Evolutionary conservation across 2,888 invertebrate genomes (phyloP).

Genomic region (Spicauda simplicius): DNA sequence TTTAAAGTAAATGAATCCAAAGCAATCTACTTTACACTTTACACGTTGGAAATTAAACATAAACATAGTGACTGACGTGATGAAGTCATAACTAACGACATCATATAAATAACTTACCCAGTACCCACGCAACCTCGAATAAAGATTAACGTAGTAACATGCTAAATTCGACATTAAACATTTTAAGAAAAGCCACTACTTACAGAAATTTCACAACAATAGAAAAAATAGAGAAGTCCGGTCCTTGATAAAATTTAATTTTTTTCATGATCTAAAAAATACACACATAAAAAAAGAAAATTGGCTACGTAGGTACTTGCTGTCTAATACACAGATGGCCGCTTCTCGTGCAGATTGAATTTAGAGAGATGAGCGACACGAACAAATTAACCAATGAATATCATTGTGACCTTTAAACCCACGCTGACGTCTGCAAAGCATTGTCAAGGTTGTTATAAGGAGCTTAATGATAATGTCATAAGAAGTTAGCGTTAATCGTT

Average conservation of each 20-base stretch:
- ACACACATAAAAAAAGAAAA: too few relatives aligned
- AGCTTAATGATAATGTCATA: constrained; percentile 36
- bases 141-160: constrained; percentile 60
- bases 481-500: constrained; percentile 33
- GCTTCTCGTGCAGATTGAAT: constrained; percentile 48
- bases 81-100: constrained; percentile 76
- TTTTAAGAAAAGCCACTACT: not conserved
- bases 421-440: constrained; percentile 60
- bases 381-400: constrained; percentile 57
- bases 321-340: constrained; percentile 48
- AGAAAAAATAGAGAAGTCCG: not conserved
- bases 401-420: constrained; percentile 61
- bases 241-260: not conserved
- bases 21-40: too few relatives aligned
- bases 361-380: constrained; percentile 53
- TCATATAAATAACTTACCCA: constrained; percentile 71
- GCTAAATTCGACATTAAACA: constrained; percentile 42
- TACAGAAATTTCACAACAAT: not conserved
- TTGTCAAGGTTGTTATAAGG: constrained; percentile 57
- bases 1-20: constrained; percentile 2
- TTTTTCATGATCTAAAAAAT: not conserved
- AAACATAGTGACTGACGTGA: constrained; percentile 47
- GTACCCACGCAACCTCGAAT: constrained; percentile 65
- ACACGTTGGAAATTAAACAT: constrained; percentile 1
- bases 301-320: constrained; percentile 40